phyloP scores from a whole-genome alignment of 2,888 invertebrate genomes.

The Slavum lentiscoides region DNA sequence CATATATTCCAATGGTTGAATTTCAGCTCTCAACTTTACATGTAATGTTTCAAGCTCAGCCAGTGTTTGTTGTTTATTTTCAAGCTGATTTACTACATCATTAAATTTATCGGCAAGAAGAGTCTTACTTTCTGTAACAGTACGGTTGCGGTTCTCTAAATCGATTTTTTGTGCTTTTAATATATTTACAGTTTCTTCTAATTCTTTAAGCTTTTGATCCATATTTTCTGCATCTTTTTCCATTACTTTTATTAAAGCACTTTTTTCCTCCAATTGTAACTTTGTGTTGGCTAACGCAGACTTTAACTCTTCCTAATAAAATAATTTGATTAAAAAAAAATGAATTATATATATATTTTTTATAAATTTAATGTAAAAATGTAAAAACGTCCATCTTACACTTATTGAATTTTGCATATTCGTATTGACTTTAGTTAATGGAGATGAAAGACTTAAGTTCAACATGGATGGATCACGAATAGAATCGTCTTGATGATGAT shows the following conservation, averaged over 20 bases:
- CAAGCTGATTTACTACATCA: slow-evolving; percentile 22
- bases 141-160: background rate
- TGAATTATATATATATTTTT: background rate
- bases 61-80: slow-evolving; percentile 47
- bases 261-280: slow-evolving; percentile 45
- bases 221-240: slow-evolving; percentile 43
- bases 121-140: slow-evolving; percentile 24
- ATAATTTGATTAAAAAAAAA: background rate
- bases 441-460: slow-evolving; percentile 39
- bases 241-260: slow-evolving; percentile 45
- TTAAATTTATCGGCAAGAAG: slow-evolving; percentile 20
- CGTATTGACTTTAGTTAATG: slow-evolving; percentile 20
- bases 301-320: slow-evolving; percentile 38
- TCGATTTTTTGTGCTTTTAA: slow-evolving; percentile 8
- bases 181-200: slow-evolving; percentile 6
- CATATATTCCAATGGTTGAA: slow-evolving; percentile 47
- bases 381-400: slow-evolving; percentile 16
- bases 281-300: slow-evolving; percentile 35
- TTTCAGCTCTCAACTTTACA: slow-evolving; percentile 48
- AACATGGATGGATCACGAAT: slow-evolving; percentile 34
- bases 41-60: slow-evolving; percentile 42
- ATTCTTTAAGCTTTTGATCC: slow-evolving; percentile 19
- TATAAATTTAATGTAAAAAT: background rate
- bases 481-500: slow-evolving; percentile 33
- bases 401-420: slow-evolving; percentile 28